Base-by-base conservation (phyloP, 2,797 vertebrate species). In the Sebastes hubbsi region DNA sequence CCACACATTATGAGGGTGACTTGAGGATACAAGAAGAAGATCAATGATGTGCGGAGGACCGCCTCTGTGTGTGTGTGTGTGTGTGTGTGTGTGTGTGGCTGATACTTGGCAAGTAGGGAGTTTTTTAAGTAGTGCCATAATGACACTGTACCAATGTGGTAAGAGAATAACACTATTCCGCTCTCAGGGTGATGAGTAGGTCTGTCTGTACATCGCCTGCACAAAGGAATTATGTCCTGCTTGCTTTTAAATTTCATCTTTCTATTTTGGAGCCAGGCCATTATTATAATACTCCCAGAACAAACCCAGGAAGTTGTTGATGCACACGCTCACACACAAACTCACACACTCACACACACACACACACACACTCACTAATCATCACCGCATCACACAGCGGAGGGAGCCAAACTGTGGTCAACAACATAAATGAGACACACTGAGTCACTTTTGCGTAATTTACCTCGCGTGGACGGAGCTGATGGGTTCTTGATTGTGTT, bases 221-320 rank as follows among this genome's bases (percentile, higher is more conserved):
- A 84, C 84, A 79, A 52, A 86, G 59, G 80, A 83, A 84, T 83
- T 85, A 80, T 62, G 75, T 24, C 9, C 12, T 24, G 65, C 70
- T 16, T 20, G 67, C 60, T 83, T 89, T 87, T 83, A 84, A 66
- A 86, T 89, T 78, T 68, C 59, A 84, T 80, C 36, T 66, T 77
- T 78, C 72, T 71, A 32, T 77, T 83, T 81, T 88, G 81, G 72
- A 82, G 56, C 30, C 58, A 36, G 77, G 72, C 79, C 78, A 72
- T 59, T 49, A 74, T 59, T 38, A 14, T 77, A 79, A 84, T 76
- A 34, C 63, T 82, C 77, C 59, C 75, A 79, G 59, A 78, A 67
- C 6, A 68, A 75, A 78, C 77, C 10, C 71, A 63, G 80, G 77
- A 88, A 84, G 75, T 81, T 70, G 78, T 71, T 76, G 78, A 79